Conservation (phyloP, 2,113 vertebrate genomes). For the Chlamydotis undulata region DNA sequence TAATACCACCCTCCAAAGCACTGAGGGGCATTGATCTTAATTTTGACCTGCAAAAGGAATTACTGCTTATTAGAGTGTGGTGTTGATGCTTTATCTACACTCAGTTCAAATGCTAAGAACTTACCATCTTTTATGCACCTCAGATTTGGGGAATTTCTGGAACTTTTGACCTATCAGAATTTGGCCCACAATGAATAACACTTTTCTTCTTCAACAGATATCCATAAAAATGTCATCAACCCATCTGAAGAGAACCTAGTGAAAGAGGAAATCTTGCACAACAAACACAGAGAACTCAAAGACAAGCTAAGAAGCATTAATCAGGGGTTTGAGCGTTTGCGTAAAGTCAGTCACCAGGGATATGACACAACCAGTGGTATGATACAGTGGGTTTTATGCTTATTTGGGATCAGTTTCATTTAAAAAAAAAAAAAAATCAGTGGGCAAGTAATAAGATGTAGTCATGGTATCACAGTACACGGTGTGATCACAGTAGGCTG, state of each 20-base stretch:
- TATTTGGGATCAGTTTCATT: not conserved
- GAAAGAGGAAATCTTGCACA: slow-evolving; percentile 80
- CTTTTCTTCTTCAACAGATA: slow-evolving; percentile 73
- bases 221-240: slow-evolving; percentile 87
- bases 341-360: slow-evolving; percentile 90
- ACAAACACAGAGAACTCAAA: slow-evolving; percentile 89
- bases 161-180: not conserved
- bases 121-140: not conserved
- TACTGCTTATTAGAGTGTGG: not conserved
- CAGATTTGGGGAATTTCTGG: not conserved
- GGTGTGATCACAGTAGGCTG: not conserved
- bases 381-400: not conserved
- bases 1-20: not conserved
- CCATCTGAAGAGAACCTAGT: slow-evolving; percentile 76
- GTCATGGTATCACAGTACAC: not conserved
- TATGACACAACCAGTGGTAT: slow-evolving; percentile 84
- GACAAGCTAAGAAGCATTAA: slow-evolving; percentile 86
- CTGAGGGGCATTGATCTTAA: not conserved
- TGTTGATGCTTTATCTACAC: not conserved
- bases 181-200: not conserved
- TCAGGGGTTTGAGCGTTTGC: slow-evolving; percentile 90
- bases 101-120: not conserved
- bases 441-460: not conserved
- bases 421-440: not conserved
- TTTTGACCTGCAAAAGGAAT: not conserved